Evolutionary conservation across 1,140 invertebrate species (phyloP).

Genomic region (Caenorhabditis tropicalis): DNA sequence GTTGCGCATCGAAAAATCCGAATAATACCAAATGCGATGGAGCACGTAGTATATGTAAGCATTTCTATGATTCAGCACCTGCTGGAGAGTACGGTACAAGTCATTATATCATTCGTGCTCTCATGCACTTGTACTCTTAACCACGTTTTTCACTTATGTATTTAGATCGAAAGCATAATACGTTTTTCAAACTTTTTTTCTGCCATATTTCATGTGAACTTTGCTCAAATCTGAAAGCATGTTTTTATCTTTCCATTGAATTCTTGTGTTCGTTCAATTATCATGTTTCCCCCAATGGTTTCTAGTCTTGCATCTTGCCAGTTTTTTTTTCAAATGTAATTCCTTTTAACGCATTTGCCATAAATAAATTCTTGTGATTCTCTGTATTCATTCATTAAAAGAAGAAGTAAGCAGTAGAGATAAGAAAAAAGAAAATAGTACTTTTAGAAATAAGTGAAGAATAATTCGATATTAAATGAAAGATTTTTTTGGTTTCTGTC

Average conservation of each 20-base stretch:
- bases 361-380: not conserved
- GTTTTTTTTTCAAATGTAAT: not conserved
- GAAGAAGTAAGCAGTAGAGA: not conserved
- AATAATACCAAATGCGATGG: slow-evolving; percentile 81
- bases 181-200: not conserved
- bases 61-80: slow-evolving; percentile 96
- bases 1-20: slow-evolving; percentile 78
- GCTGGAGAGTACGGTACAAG: slow-evolving; percentile 95
- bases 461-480: slow-evolving; percentile 8
- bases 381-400: not conserved
- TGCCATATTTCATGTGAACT: not conserved
- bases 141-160: slow-evolving; percentile 19
- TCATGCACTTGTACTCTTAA: slow-evolving; percentile 50
- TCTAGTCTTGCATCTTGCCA: slow-evolving; percentile 38
- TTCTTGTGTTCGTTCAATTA: not conserved
- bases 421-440: not conserved
- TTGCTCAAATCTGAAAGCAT: not conserved
- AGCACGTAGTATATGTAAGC: slow-evolving; percentile 90
- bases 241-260: too few relatives aligned
- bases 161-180: not conserved
- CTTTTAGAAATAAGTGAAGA: slow-evolving; percentile 18
- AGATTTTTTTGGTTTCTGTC: not conserved
- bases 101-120: slow-evolving; percentile 82
- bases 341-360: not conserved
- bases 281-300: not conserved